A percentile compares a stretch with the other conserved stretches of the same genome.
Conservation (phyloP, 2,113 vertebrate species). For the Rhipidura dahli region DNA sequence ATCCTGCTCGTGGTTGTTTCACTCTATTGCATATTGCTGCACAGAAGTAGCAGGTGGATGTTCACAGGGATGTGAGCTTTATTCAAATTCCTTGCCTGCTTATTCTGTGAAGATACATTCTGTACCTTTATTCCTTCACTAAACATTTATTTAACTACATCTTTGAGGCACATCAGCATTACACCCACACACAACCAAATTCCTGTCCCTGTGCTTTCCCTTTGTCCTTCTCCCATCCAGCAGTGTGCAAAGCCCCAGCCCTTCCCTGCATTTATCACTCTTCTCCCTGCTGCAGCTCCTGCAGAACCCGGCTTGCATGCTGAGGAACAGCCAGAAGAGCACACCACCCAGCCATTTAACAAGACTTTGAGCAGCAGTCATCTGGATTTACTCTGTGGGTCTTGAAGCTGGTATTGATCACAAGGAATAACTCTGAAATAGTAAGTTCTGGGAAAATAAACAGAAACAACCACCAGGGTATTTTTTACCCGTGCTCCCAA, state of each 20-base stretch:
- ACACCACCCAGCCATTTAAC: not conserved
- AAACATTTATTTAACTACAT: not conserved
- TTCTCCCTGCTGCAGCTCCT: not conserved
- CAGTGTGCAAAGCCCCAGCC: not conserved
- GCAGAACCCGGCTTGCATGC: not conserved
- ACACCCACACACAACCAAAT: not conserved
- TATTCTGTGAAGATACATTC: not conserved
- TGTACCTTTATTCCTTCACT: not conserved
- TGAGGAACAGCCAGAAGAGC: not conserved
- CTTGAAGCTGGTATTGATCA: constrained; percentile 15
- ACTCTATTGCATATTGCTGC: not conserved
- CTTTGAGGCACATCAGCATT: not conserved
- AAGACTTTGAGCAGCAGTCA: not conserved
- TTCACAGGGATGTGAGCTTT: not conserved
- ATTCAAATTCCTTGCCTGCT: not conserved
- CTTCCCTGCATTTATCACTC: not conserved
- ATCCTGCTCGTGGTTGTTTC: not conserved
- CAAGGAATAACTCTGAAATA: not conserved
- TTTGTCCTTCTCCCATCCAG: not conserved
- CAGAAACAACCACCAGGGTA: not conserved
- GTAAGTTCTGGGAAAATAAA: not conserved
- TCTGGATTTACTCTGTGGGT: not conserved
- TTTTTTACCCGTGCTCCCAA: not conserved
- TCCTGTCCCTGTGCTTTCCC: not conserved
- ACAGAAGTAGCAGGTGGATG: not conserved